Conservation (phyloP, 2,113 vertebrate genomes). For the Eublepharis macularius region DNA sequence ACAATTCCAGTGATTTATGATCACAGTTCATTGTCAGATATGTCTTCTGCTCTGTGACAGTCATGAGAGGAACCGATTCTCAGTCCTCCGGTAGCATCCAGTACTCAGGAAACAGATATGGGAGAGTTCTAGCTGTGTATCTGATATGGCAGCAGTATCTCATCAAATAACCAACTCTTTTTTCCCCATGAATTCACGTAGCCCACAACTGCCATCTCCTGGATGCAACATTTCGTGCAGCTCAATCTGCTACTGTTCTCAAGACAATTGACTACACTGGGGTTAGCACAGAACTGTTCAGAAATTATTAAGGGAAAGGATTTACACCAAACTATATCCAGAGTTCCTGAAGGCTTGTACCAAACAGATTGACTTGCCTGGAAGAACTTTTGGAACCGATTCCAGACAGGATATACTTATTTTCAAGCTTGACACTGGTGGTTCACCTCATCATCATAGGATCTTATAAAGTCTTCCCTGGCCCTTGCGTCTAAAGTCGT, state of each 20-base stretch:
- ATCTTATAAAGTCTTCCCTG: too few species aligned
- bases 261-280: rapidly evolving
- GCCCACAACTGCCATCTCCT: conserved; percentile 54
- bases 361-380: neutral
- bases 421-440: neutral
- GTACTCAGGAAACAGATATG: neutral
- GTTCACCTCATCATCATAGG: neutral
- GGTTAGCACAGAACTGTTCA: neutral
- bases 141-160: neutral
- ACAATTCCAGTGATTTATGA: neutral
- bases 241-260: neutral
- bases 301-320: neutral
- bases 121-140: neutral
- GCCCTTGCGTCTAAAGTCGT: too few species aligned
- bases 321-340: neutral
- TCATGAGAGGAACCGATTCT: neutral
- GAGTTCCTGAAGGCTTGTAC: neutral
- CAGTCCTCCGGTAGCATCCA: neutral
- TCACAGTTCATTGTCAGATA: too few species aligned
- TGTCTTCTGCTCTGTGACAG: neutral
- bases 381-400: neutral
- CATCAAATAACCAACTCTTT: rapidly evolving
- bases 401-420: neutral
- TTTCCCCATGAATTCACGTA: rapidly evolving
- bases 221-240: neutral